Percentiles rank a stretch among this genome's conserved stretches.
Evolutionary conservation across 2,113 vertebrate species (phyloP).

Genomic region (Anoplopoma fimbria): DNA sequence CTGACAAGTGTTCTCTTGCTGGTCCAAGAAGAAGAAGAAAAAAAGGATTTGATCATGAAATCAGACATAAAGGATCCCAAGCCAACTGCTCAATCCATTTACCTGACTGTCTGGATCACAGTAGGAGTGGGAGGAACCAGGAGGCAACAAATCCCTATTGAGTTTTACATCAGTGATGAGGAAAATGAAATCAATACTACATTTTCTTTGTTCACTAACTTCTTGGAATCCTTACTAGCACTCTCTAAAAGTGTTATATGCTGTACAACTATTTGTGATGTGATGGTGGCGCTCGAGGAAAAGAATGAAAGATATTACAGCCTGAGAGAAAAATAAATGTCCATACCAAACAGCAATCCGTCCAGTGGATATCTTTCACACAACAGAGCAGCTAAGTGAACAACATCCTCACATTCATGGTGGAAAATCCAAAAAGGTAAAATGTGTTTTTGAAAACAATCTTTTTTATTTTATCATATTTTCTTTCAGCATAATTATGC

Average conservation of each 20-base stretch:
- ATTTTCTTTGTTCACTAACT: background rate
- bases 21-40: background rate
- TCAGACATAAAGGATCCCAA: conserved; percentile 8
- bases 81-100: conserved; percentile 37
- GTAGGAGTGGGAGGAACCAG: background rate
- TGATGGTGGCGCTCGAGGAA: background rate
- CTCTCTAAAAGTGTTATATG: background rate
- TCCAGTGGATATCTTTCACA: background rate
- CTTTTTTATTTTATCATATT: no score
- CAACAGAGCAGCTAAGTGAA: background rate
- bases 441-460: no score
- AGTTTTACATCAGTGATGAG: conserved; percentile 30
- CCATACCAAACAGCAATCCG: background rate
- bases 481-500: background rate
- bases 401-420: background rate
- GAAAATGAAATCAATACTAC: conserved; percentile 1
- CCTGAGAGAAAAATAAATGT: background rate
- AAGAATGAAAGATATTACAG: background rate
- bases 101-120: conserved; percentile 19
- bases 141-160: conserved; percentile 16
- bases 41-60: conserved; percentile 11
- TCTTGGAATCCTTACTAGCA: background rate
- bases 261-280: background rate
- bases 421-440: background rate
- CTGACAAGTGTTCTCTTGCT: conserved; percentile 4